These are phyloP conservation scores for Alcedo quadribrachys DNA, from an alignment of 2,797 vertebrate species.

Conservation along the genomic window DNA sequence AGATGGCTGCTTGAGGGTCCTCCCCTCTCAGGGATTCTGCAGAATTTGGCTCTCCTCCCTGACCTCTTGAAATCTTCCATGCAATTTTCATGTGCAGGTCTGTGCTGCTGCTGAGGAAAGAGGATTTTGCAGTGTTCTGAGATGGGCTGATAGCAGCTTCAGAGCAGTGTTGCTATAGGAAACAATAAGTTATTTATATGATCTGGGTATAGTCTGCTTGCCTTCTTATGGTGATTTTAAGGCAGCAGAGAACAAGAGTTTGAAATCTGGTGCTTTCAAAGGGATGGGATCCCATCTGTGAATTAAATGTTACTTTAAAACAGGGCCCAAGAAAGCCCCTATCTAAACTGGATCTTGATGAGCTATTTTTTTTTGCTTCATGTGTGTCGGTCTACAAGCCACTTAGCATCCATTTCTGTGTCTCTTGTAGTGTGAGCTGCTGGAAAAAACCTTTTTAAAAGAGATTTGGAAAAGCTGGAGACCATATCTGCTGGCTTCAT, in stretches of 20 bases:
- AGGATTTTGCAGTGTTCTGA: neutral
- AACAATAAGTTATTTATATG: neutral
- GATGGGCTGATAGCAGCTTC: neutral
- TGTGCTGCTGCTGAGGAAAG: neutral
- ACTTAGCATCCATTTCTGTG: neutral
- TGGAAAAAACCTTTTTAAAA: constrained; percentile 13
- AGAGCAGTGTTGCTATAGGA: neutral
- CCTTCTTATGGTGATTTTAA: neutral
- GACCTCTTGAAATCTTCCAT: neutral
- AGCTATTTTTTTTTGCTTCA: neutral
- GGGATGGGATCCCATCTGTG: neutral
- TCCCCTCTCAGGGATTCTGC: neutral
- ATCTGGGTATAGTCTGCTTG: neutral
- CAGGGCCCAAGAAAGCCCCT: neutral
- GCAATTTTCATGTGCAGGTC: neutral
- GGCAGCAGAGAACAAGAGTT: neutral
- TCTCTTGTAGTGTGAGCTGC: neutral
- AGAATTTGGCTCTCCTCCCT: neutral
- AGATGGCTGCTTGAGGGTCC: neutral
- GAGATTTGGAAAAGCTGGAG: constrained; percentile 6
- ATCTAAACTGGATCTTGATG: neutral
- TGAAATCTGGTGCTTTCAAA: neutral
- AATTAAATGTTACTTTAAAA: neutral
- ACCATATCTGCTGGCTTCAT: neutral
- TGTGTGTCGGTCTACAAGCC: neutral